Evolutionary conservation across 64 coral and sea anemone species (phyloP).

Genomic region (Montipora efflorescens): DNA sequence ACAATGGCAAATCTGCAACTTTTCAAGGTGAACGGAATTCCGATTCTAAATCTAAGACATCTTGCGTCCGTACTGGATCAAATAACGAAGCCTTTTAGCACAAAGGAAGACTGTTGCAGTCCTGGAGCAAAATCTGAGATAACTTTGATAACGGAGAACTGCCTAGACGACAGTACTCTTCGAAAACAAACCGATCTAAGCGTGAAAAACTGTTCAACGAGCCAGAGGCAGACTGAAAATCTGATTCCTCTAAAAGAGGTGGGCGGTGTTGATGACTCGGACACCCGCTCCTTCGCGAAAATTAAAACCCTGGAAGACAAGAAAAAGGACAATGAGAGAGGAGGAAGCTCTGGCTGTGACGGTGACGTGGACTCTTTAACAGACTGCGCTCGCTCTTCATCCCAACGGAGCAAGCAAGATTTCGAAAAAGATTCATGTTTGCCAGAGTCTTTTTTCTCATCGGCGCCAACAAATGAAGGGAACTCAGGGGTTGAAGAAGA

Average conservation of each 20-base stretch:
- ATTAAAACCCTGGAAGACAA: conserved; percentile 37
- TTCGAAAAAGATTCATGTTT: conserved; percentile 27
- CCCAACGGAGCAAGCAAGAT: conserved; percentile 13
- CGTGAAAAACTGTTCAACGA: background rate
- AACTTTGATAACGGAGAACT: conserved; percentile 43
- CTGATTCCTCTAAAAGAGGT: conserved; percentile 31
- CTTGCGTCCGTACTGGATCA: conserved; percentile 83
- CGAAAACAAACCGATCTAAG: background rate
- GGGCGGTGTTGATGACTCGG: background rate
- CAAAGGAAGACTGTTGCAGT: background rate
- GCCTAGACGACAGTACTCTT: conserved; percentile 11
- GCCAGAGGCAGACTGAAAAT: conserved; percentile 1
- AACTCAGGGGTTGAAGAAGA: conserved; percentile 78
- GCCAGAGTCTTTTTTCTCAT: conserved; percentile 20
- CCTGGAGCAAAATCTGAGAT: background rate
- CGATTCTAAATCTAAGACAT: conserved; percentile 84
- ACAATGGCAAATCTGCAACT: conserved; percentile 89
- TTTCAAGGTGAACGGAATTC: conserved; percentile 88
- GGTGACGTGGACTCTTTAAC: background rate
- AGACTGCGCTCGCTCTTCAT: background rate
- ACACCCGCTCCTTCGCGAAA: conserved; percentile 25
- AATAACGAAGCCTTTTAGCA: conserved; percentile 74
- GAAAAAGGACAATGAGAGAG: conserved; percentile 31
- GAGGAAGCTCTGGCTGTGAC: background rate
- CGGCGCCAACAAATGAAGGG: conserved; percentile 27